Base-by-base conservation (phyloP, 1,140 invertebrate species). In the Homarus americanus region DNA sequence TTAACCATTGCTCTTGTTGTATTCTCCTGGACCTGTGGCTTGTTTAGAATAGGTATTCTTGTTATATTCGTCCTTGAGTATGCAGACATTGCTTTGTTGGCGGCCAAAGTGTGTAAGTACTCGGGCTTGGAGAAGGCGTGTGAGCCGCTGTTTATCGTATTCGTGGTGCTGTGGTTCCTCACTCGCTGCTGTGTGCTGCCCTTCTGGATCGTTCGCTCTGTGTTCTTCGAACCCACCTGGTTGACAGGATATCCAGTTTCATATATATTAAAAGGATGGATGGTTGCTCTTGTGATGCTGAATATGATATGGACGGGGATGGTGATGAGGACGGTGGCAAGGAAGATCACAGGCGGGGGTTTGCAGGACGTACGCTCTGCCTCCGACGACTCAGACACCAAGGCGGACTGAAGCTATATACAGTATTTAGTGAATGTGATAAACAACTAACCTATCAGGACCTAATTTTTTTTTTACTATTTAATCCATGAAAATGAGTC, bases 1-100 rank as follows among this genome's bases (percentile, higher is more conserved):
- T 58, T 86, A 24, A 91, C 93, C 20, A 73, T 93, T 24, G 36
- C 49, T 20, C 85, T 93, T 28, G 78, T 93, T 95, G 96, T 95
- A 72, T 97, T 99, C 93, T 99, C 98, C 34, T 99, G 98, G 98
- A 96, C 98, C 2, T 97, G 97, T 94, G 99, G 99, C 95, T 95
- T 99, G 92, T 96, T 97, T 91, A 96, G 98, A 44, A 96, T 99
- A 66, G 99, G 98, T 3, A 97, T 97, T 0, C 95, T 99, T 40
- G 97, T 99, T 38, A 95, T 99, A 24, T 94, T 99, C 73, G 95
- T 98, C 15, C 99, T 99, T 94, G 99, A 99, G 95, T 97, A 96
- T 93, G 98, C 98, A 40, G 99, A 99, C 95, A 98, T 99, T 93
- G 87, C 91, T 3, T 63, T 92, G 7, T 32, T 79, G 17, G 96